Evolutionary conservation across 2,888 invertebrate genomes (phyloP).

Genomic region (Tanypteryx hageni): DNA sequence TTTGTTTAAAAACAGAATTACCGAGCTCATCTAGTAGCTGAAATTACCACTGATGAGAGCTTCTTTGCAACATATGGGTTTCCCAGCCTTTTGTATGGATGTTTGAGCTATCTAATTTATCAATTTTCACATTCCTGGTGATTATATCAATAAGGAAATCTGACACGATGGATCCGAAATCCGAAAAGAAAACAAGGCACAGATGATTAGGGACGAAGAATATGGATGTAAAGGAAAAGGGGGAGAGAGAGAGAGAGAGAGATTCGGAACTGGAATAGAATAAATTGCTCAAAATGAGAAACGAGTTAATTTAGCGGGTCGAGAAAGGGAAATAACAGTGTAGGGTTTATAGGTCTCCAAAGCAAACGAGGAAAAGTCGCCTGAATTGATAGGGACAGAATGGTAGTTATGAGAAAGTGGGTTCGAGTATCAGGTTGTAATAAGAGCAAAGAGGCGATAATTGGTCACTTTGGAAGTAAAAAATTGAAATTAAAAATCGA

Average conservation of each 20-base stretch:
- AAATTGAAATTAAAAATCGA: background rate
- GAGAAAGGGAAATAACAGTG: background rate
- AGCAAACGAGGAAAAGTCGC: background rate
- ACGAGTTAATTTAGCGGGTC: background rate
- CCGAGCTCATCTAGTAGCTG: too few species aligned
- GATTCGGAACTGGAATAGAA: background rate
- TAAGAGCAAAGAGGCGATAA: background rate
- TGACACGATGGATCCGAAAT: background rate
- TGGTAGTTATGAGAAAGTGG: background rate
- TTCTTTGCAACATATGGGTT: too few species aligned
- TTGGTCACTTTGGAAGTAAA: background rate
- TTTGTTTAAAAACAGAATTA: too few species aligned
- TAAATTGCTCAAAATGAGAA: background rate
- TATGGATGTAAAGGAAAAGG: background rate
- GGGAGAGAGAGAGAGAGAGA: background rate
- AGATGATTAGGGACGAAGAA: background rate
- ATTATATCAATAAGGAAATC: background rate
- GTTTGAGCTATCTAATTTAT: background rate
- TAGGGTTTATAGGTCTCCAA: background rate
- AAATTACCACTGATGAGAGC: too few species aligned
- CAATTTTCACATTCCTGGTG: background rate
- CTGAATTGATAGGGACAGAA: background rate
- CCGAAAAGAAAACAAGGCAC: background rate
- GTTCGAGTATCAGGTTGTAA: background rate
- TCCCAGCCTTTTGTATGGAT: too few species aligned